Evolutionary conservation across 2,797 vertebrate genomes (phyloP).

Genomic region (Notoglanidium macrostoma): DNA sequence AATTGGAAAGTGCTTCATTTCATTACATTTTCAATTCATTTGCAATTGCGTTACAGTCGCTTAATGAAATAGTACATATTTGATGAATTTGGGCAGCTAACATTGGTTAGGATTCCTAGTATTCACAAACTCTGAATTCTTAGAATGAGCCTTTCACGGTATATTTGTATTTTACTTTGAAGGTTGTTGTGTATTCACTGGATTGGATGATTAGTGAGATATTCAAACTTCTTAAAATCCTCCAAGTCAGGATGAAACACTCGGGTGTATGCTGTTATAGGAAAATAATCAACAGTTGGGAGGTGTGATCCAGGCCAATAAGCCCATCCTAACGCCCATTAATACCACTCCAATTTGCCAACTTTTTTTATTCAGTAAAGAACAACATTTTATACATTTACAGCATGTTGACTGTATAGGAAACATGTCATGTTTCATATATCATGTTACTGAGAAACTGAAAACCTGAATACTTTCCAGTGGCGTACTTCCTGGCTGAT

Average conservation of each 20-base stretch:
- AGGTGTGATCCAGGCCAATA: neutral
- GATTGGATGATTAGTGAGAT: neutral
- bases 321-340: too few relatives aligned
- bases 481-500: neutral
- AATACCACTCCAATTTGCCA: too few relatives aligned
- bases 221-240: neutral
- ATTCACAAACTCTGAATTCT: neutral
- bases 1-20: neutral
- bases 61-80: neutral
- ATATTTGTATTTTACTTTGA: neutral
- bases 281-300: neutral
- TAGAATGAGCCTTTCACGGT: neutral
- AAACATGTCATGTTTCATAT: neutral
- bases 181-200: neutral
- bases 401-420: neutral
- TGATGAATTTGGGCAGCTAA: neutral
- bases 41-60: neutral
- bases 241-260: neutral
- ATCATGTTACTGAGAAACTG: neutral
- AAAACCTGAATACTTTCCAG: neutral
- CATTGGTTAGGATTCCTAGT: neutral
- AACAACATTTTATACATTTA: too few relatives aligned
- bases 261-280: neutral
- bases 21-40: too few relatives aligned
- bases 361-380: neutral